A percentile compares a stretch with the other conserved stretches of the same genome.
phyloP scores from a whole-genome alignment of 2,113 vertebrate species.

The Capreolus pygargus region DNA sequence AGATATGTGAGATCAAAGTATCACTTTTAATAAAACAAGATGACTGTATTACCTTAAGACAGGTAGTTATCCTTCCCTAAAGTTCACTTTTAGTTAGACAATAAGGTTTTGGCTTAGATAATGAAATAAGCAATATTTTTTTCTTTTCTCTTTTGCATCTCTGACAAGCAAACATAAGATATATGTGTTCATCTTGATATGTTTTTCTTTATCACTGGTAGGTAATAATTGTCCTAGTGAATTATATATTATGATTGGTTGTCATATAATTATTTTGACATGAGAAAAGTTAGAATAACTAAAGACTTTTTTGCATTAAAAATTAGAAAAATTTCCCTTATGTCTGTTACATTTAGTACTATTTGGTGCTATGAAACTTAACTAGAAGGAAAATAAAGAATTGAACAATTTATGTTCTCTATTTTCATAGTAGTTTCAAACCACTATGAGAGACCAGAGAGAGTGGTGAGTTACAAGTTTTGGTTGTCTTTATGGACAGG shows the following conservation, averaged over 20 bases:
- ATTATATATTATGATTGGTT: neutral
- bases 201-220: neutral
- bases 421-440: neutral
- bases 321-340: neutral
- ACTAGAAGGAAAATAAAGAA: neutral
- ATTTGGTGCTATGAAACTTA: neutral
- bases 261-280: conserved; percentile 13
- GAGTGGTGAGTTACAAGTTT: neutral
- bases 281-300: neutral
- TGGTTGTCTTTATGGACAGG: neutral
- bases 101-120: neutral
- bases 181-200: neutral
- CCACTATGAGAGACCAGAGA: neutral
- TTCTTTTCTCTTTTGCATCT: neutral
- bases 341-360: neutral
- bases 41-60: neutral
- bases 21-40: neutral
- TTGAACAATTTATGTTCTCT: neutral
- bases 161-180: neutral
- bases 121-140: conserved; percentile 4
- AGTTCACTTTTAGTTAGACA: neutral
- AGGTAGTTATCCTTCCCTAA: neutral
- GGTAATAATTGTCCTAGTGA: neutral
- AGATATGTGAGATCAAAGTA: neutral
- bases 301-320: neutral